Evolutionary conservation across 2,797 vertebrate genomes (phyloP).

Genomic region (Heliangelus exortis): DNA sequence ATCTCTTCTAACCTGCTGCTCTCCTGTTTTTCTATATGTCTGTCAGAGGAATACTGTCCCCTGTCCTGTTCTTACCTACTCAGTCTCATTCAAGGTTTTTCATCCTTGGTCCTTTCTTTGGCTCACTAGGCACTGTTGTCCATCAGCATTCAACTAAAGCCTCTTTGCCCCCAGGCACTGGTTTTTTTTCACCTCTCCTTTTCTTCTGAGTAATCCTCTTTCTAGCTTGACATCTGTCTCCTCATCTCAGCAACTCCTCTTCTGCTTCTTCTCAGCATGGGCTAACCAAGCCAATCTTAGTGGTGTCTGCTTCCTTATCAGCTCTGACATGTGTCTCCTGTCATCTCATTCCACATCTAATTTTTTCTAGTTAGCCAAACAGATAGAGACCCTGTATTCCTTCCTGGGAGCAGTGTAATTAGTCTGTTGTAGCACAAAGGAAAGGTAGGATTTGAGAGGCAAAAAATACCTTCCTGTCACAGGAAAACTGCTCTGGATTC

Average conservation of each 20-base stretch:
- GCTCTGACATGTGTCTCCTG: not conserved
- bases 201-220: not conserved
- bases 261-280: not conserved
- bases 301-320: not conserved
- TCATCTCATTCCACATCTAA: not conserved
- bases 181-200: not conserved
- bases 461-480: not conserved
- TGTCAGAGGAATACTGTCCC: not conserved
- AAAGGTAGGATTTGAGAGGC: not conserved
- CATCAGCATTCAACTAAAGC: not conserved
- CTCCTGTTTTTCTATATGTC: not conserved
- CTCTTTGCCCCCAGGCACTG: not conserved
- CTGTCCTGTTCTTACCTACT: fast-evolving
- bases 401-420: not conserved
- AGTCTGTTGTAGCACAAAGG: not conserved
- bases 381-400: not conserved
- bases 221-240: not conserved
- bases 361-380: not conserved
- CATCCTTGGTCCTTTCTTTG: not conserved
- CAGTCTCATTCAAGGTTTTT: not conserved
- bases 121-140: not conserved
- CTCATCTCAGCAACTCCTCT: not conserved
- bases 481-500: not conserved
- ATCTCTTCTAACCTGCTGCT: not conserved
- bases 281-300: not conserved